These are phyloP conservation scores for Apodemia duryi DNA, from an alignment of 2,888 invertebrate genomes.

Conservation along the genomic window DNA sequence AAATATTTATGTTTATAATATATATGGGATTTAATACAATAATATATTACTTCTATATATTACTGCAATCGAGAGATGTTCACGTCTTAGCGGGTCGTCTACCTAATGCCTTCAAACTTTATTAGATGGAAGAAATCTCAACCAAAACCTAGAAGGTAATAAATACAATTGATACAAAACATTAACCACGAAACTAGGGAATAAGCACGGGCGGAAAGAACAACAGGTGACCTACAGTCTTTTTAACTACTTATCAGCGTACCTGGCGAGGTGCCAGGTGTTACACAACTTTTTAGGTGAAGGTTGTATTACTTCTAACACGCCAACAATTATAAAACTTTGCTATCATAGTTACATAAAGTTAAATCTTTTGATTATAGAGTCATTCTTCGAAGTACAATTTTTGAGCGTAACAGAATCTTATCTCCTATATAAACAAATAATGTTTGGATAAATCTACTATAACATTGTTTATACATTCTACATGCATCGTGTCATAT, in stretches of 20 bases:
- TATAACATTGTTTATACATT: too few species aligned
- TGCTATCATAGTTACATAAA: background rate
- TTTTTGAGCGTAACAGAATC: too few species aligned
- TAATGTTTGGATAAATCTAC: too few species aligned
- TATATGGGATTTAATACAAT: too few species aligned
- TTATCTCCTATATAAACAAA: too few species aligned
- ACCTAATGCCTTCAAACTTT: too few species aligned
- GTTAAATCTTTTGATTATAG: background rate
- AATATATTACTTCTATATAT: too few species aligned
- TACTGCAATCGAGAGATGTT: too few species aligned
- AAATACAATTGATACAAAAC: background rate
- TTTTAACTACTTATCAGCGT: background rate
- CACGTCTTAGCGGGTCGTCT: too few species aligned
- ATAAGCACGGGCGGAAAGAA: background rate
- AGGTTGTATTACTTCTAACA: slow-evolving; percentile 13
- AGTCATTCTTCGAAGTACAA: too few species aligned
- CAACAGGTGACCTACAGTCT: slow-evolving; percentile 13
- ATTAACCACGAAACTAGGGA: slow-evolving; percentile 2
- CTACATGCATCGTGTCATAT: too few species aligned
- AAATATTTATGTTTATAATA: too few species aligned
- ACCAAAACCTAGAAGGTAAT: background rate
- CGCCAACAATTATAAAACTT: background rate
- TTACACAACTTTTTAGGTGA: slow-evolving; percentile 19
- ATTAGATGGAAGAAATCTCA: background rate
- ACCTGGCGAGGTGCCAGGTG: slow-evolving; percentile 15